These are phyloP conservation scores for Cyclophora punctaria DNA, from an alignment of 2,888 invertebrate genomes.

Conservation along the genomic window DNA sequence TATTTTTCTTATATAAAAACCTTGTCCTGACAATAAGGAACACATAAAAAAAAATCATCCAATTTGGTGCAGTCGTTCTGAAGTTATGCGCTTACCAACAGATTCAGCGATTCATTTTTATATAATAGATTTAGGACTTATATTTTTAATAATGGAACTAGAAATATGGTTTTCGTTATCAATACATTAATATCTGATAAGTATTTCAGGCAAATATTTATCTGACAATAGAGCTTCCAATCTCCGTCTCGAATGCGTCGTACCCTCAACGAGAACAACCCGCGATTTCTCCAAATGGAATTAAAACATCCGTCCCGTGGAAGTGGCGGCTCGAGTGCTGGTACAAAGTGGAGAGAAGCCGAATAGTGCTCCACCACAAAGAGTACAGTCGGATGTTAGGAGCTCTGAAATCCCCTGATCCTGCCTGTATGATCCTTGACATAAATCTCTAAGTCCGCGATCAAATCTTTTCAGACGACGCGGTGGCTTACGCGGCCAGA, in stretches of 20 bases:
- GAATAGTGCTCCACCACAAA: conserved; percentile 72
- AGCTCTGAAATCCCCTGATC: conserved; percentile 70
- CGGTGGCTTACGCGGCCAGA: conserved; percentile 56
- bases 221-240: too few relatives aligned
- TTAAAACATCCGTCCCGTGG: conserved; percentile 69
- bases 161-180: too few relatives aligned
- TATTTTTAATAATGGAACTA: too few relatives aligned
- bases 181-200: too few relatives aligned
- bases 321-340: conserved; percentile 65
- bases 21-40: too few relatives aligned
- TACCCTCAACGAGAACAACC: conserved; percentile 25
- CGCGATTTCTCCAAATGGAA: conserved; percentile 61
- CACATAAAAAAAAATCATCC: too few relatives aligned
- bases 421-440: conserved; percentile 72
- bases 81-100: too few relatives aligned
- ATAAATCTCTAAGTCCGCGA: conserved; percentile 73
- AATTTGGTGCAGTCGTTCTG: too few relatives aligned
- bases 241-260: conserved; percentile 7
- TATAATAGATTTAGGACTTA: too few relatives aligned
- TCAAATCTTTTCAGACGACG: conserved; percentile 70
- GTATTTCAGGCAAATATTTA: too few relatives aligned
- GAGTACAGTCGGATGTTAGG: conserved; percentile 69
- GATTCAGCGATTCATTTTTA: too few relatives aligned
- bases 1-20: too few relatives aligned
- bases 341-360: conserved; percentile 68